These are phyloP conservation scores for Shargacucullia verbasci DNA, from an alignment of 2,888 invertebrate genomes.

Conservation along the genomic window DNA sequence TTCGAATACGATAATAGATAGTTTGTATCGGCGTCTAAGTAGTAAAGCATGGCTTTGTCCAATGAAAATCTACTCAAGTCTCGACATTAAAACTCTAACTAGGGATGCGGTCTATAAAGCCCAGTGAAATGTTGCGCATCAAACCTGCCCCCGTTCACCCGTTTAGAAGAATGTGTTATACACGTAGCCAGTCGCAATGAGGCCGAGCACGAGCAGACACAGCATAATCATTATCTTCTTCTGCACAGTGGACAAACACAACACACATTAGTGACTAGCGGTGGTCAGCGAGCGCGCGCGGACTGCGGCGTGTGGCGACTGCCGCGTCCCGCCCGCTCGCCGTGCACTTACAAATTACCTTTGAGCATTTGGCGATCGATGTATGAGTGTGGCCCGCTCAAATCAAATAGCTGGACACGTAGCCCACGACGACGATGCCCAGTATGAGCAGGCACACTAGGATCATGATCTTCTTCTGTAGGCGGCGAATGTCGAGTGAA, in stretches of 20 bases:
- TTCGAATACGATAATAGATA: conserved; percentile 56
- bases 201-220: conserved; percentile 94
- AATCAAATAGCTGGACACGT: conserved; percentile 90
- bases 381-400: conserved; percentile 76
- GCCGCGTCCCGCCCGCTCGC: conserved; percentile 69
- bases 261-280: conserved; percentile 82
- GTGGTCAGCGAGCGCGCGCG: conserved; percentile 70
- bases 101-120: conserved; percentile 71
- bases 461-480: conserved; percentile 97
- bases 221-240: conserved; percentile 98
- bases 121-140: conserved; percentile 72
- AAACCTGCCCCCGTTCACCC: conserved; percentile 84
- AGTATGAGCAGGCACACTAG: conserved; percentile 96
- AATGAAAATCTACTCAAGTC: conserved; percentile 50
- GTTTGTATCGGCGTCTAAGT: conserved; percentile 42
- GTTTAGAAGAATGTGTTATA: conserved; percentile 88
- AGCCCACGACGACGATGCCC: conserved; percentile 93
- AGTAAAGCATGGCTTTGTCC: conserved; percentile 51
- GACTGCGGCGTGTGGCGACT: conserved; percentile 59
- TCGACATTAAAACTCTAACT: conserved; percentile 69
- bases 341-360: conserved; percentile 73
- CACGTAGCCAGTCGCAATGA: conserved; percentile 90
- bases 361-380: conserved; percentile 76
- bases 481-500: conserved; percentile 71
- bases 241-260: conserved; percentile 91